phyloP scores from a whole-genome alignment of 2,888 invertebrate species.

The Stomorhina lunata region DNA sequence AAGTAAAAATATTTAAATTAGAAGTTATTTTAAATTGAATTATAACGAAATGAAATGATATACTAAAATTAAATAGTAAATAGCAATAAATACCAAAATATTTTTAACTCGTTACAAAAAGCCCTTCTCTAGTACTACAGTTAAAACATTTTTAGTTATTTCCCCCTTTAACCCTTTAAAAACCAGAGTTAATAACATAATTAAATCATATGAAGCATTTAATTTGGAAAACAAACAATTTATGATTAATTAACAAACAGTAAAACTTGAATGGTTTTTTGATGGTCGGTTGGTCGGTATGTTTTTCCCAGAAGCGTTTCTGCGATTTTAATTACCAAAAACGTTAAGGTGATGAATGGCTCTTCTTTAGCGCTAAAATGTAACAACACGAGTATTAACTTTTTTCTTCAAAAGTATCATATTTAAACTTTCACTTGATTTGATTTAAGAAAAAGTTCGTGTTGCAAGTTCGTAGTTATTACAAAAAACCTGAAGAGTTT shows the following conservation, averaged over 20 bases:
- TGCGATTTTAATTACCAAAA: constrained; percentile 19
- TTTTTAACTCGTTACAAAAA: background rate
- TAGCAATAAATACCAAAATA: no score
- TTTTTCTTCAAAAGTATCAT: background rate
- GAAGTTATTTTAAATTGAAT: no score
- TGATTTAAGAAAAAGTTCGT: background rate
- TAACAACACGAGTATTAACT: no score
- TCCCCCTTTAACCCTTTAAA: background rate
- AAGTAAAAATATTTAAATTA: no score
- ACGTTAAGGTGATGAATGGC: no score
- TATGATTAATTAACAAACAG: background rate
- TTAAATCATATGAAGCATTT: background rate
- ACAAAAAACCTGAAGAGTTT: background rate
- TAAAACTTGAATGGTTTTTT: no score
- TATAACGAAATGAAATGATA: no score
- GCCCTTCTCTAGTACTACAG: background rate
- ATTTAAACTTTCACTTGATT: constrained; percentile 33
- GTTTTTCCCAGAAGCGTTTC: constrained; percentile 14
- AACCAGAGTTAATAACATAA: background rate
- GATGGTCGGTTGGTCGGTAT: background rate
- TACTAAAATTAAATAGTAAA: no score
- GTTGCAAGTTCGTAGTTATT: background rate
- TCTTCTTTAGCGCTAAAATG: background rate
- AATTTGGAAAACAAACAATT: constrained; percentile 1
- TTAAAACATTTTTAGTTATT: background rate